Conservation (phyloP, 64 coral and sea anemone species). For the Montipora efflorescens region DNA sequence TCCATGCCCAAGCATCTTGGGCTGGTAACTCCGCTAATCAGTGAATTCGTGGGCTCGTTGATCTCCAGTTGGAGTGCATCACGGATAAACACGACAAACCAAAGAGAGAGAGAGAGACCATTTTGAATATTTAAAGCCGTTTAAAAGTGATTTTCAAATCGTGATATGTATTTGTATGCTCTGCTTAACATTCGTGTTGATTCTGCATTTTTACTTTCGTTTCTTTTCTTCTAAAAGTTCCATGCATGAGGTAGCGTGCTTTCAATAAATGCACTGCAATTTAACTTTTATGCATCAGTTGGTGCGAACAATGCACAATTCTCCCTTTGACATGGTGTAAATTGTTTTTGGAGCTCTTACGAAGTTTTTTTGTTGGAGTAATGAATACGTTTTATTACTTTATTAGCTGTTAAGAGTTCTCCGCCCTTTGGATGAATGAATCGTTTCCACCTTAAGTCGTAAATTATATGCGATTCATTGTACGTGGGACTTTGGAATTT, state of each 20-base stretch:
- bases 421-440: constrained; percentile 10
- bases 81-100: neutral
- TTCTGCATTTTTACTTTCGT: neutral
- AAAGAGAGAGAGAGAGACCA: neutral
- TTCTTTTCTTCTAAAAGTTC: neutral
- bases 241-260: neutral
- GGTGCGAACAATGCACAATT: neutral
- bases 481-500: constrained; percentile 5
- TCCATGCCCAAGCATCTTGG: neutral
- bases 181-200: neutral
- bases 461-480: neutral
- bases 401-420: constrained; percentile 8
- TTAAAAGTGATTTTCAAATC: neutral
- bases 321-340: neutral
- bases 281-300: neutral
- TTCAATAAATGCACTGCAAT: neutral
- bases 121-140: neutral
- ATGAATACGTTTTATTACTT: constrained; percentile 7
- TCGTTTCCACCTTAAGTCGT: neutral
- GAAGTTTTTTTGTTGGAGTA: neutral
- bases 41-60: neutral
- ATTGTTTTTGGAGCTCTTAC: neutral
- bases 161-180: neutral
- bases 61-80: neutral
- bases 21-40: neutral